phyloP scores from a whole-genome alignment of 1,140 invertebrate species.

The Andricus grossulariae region DNA sequence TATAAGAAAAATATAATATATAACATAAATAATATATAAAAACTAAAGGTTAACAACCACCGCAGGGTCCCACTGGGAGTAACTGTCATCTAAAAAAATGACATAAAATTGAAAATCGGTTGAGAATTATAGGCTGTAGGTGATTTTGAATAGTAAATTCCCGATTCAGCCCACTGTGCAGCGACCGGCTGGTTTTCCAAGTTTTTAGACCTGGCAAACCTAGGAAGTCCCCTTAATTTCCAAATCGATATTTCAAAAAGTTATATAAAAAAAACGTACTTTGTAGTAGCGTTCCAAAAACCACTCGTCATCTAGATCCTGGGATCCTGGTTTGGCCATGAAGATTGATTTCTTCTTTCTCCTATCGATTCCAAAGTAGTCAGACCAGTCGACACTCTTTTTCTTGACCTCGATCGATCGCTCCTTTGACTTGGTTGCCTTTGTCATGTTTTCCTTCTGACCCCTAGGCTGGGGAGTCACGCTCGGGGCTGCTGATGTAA shows the following conservation, averaged over 20 bases:
- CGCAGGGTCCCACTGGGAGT: too few species aligned
- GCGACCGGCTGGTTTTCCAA: too few species aligned
- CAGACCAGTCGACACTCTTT: conserved; percentile 89
- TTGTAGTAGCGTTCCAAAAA: conserved; percentile 76
- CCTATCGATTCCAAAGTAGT: conserved; percentile 89
- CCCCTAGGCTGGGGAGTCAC: conserved; percentile 52
- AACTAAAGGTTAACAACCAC: too few species aligned
- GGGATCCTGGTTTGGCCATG: conserved; percentile 59
- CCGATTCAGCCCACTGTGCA: too few species aligned
- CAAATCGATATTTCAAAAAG: not conserved
- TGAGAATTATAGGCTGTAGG: too few species aligned
- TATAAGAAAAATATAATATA: too few species aligned
- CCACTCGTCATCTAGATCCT: conserved; percentile 77
- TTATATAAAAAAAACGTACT: conserved; percentile 53
- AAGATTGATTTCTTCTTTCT: conserved; percentile 81
- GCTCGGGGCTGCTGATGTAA: conserved; percentile 54
- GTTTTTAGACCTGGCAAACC: too few species aligned
- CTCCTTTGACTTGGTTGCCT: conserved; percentile 62
- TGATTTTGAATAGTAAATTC: too few species aligned
- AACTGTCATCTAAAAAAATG: too few species aligned
- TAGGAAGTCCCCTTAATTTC: too few species aligned
- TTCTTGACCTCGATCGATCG: conserved; percentile 80
- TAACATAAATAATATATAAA: too few species aligned
- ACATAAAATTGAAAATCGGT: too few species aligned
- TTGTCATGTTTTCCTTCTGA: conserved; percentile 56